Evolutionary conservation across 2,113 vertebrate genomes (phyloP).

Genomic region (Alces alces): DNA sequence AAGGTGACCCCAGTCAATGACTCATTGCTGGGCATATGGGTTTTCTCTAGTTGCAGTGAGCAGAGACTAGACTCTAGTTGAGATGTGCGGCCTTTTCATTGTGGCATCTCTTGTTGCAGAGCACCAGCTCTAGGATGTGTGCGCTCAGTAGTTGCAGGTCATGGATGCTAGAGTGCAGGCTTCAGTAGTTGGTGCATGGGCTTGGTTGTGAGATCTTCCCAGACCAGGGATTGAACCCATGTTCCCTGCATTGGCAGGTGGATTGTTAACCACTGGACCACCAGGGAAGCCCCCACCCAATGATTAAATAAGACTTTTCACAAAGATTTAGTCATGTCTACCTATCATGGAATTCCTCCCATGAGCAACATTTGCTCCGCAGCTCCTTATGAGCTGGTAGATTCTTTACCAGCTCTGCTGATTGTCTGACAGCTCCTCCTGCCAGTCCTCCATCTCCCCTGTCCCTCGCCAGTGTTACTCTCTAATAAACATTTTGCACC

Average conservation of each 20-base stretch:
- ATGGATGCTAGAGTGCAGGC: neutral
- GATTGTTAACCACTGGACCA: neutral
- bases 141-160: neutral
- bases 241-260: neutral
- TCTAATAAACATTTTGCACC: neutral
- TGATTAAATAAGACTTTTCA: neutral
- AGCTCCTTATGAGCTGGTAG: fast-evolving
- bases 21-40: neutral
- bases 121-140: neutral
- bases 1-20: neutral
- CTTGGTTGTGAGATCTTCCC: neutral
- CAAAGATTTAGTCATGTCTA: neutral
- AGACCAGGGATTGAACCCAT: neutral
- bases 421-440: neutral
- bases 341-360: neutral
- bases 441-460: neutral
- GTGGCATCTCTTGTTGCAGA: neutral
- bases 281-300: neutral
- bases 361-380: neutral
- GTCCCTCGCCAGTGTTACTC: too few relatives aligned
- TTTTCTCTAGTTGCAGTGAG: neutral
- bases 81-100: neutral
- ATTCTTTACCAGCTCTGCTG: neutral
- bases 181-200: neutral
- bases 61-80: neutral